These are phyloP conservation scores for Porites rus DNA, from an alignment of 92 coral and sea anemone species.

Conservation along the genomic window DNA sequence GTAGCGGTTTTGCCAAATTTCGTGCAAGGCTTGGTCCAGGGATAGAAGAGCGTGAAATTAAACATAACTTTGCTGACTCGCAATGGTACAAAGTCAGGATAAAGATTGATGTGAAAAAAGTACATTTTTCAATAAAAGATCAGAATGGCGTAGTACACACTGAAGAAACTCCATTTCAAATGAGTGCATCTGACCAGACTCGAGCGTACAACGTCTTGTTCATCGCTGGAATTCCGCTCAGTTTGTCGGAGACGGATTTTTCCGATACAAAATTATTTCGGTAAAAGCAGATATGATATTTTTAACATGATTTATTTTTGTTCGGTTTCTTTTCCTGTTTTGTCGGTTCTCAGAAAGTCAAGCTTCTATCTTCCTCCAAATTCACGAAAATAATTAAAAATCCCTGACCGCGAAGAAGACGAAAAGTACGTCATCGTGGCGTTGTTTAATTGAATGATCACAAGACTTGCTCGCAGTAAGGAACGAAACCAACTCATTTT, in stretches of 20 bases:
- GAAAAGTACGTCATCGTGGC: not conserved
- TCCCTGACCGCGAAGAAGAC: not conserved
- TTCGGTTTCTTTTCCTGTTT: no score
- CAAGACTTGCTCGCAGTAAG: not conserved
- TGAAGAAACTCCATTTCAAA: conserved; percentile 17
- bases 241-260: not conserved
- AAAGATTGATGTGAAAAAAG: conserved; percentile 6
- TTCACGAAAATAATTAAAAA: not conserved
- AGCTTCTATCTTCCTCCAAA: not conserved
- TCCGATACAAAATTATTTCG: conserved; percentile 36
- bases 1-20: conserved; percentile 44
- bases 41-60: conserved; percentile 9
- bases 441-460: not conserved
- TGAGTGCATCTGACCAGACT: conserved; percentile 27
- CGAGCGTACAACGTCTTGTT: conserved; percentile 37
- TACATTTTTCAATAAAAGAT: conserved; percentile 22
- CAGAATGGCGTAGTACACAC: not conserved
- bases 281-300: not conserved
- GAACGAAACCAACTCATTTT: not conserved
- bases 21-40: conserved; percentile 53
- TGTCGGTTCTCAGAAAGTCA: not conserved
- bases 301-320: not conserved
- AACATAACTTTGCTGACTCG: conserved; percentile 51
- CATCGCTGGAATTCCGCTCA: conserved; percentile 66
- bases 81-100: conserved; percentile 65